Conservation (phyloP, 2,888 invertebrate genomes). For the Oeneis ivallda region DNA sequence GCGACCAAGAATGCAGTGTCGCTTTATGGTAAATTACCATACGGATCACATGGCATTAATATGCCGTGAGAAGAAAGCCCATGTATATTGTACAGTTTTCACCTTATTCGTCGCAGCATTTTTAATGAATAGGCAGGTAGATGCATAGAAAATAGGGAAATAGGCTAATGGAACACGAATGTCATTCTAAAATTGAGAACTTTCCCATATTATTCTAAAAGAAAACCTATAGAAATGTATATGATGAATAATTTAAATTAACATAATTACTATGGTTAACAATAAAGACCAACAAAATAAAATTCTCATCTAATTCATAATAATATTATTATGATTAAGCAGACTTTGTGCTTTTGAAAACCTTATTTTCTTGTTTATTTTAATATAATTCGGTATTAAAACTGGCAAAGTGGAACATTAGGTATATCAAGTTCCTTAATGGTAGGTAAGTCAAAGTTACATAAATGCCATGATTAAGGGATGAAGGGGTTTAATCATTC, state of each 20-base stretch:
- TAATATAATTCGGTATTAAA: not conserved
- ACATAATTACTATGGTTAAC: not conserved
- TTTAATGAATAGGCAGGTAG: not conserved
- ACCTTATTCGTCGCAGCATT: constrained; percentile 13
- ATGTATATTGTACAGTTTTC: constrained; percentile 26
- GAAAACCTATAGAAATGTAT: not conserved
- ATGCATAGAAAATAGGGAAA: constrained; percentile 14
- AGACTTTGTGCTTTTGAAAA: not conserved
- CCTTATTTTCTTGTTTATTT: not conserved
- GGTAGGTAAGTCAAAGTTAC: too few relatives aligned
- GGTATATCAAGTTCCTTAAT: too few relatives aligned
- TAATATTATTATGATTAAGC: not conserved
- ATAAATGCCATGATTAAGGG: too few relatives aligned
- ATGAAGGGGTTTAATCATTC: too few relatives aligned
- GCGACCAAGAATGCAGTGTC: constrained; percentile 25
- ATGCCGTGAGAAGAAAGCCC: constrained; percentile 26
- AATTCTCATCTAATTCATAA: not conserved
- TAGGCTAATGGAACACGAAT: constrained; percentile 17
- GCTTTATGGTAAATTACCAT: constrained; percentile 25
- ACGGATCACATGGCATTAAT: constrained; percentile 28
- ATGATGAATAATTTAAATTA: constrained; percentile 5
- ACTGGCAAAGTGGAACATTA: too few relatives aligned
- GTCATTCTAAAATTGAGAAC: constrained; percentile 15
- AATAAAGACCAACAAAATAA: not conserved
- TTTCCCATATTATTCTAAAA: constrained; percentile 19